A percentile compares a stretch with the other conserved stretches of the same genome.
These are phyloP conservation scores for Crenichthys baileyi DNA, from an alignment of 2,797 vertebrate species.

Conservation along the genomic window DNA sequence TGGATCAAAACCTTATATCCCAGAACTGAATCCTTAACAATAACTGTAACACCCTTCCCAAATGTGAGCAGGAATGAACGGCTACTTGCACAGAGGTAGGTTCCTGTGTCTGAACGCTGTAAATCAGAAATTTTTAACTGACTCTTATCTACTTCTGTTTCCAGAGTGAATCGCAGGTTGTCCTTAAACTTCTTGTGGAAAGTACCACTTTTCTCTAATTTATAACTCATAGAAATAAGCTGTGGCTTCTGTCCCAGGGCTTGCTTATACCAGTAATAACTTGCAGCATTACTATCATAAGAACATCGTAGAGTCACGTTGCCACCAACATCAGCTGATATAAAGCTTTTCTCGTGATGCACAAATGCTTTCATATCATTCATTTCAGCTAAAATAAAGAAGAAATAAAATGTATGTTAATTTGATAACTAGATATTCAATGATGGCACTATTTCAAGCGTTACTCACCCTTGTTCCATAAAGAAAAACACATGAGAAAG, in stretches of 20 bases:
- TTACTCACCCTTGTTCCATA: constrained; percentile 30
- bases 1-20: constrained; percentile 2
- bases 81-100: constrained; percentile 37
- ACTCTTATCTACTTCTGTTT: background rate
- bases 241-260: constrained; percentile 9
- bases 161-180: constrained; percentile 12
- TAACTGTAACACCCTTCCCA: constrained; percentile 1
- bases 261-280: constrained; percentile 52
- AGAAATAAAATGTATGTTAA: background rate
- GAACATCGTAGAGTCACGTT: constrained; percentile 29
- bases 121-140: constrained; percentile 22
- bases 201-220: accelerated
- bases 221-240: constrained; percentile 14
- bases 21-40: constrained; percentile 20
- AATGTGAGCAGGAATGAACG: constrained; percentile 1
- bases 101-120: constrained; percentile 33
- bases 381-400: constrained; percentile 13
- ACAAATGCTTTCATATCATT: background rate
- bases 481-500: constrained; percentile 27
- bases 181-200: constrained; percentile 30
- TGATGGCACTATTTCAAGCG: background rate
- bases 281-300: background rate
- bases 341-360: background rate
- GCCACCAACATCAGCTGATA: constrained; percentile 29
- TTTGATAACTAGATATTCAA: background rate